Percentiles rank a stretch among this genome's conserved stretches.
These are phyloP conservation scores for Hippolais icterina DNA, from an alignment of 2,113 vertebrate genomes.

Conservation along the genomic window DNA sequence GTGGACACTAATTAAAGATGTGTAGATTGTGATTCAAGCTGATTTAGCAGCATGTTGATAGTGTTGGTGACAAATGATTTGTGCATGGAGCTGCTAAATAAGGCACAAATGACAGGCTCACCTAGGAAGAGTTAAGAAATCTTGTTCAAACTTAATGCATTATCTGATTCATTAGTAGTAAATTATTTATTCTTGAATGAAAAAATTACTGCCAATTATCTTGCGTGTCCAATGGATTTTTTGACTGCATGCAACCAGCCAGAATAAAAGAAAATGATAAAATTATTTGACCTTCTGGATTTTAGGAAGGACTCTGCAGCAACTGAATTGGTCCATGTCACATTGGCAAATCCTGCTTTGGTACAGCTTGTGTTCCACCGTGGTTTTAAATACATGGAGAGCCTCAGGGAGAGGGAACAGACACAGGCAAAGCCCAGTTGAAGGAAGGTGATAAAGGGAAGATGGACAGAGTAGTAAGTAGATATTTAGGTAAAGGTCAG, in stretches of 20 bases:
- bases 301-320: neutral
- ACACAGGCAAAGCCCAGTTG: neutral
- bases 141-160: neutral
- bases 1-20: conserved; percentile 12
- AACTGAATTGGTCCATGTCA: neutral
- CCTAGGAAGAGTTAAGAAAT: neutral
- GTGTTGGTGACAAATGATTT: neutral
- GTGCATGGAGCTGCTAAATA: neutral
- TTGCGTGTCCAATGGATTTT: neutral
- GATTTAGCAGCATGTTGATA: neutral
- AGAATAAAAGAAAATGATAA: neutral
- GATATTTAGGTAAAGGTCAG: neutral
- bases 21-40: neutral
- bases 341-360: neutral
- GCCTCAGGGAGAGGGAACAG: neutral
- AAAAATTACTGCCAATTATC: neutral
- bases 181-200: neutral
- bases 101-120: neutral
- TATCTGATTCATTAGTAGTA: neutral
- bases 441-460: neutral
- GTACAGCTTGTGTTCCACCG: neutral
- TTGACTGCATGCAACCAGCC: neutral
- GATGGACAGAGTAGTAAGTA: neutral
- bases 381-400: neutral
- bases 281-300: neutral